phyloP scores from a whole-genome alignment of 2,888 invertebrate species.

The Drosophila antonietae region DNA sequence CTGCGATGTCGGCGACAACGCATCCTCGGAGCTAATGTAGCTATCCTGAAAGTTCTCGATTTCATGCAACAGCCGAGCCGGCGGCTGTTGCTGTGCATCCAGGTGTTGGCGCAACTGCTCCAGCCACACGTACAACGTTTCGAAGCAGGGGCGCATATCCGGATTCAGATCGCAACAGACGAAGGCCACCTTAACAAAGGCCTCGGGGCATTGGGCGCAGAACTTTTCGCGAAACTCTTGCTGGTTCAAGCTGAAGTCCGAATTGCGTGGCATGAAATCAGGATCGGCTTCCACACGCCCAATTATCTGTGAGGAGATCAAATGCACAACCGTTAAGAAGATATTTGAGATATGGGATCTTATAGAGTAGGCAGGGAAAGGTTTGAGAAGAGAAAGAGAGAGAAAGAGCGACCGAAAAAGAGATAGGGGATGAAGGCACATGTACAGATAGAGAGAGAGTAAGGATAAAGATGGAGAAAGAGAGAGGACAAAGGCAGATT shows the following conservation, averaged over 20 bases:
- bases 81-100: constrained; percentile 88
- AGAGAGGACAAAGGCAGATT: no score
- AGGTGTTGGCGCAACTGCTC: constrained; percentile 91
- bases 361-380: no score
- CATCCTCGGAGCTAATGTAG: constrained; percentile 83
- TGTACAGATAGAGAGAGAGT: no score
- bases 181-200: constrained; percentile 95
- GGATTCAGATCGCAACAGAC: constrained; percentile 96
- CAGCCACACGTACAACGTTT: constrained; percentile 95
- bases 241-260: constrained; percentile 96
- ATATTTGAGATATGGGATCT: no score
- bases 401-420: no score
- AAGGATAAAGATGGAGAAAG: no score
- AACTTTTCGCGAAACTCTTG: constrained; percentile 93
- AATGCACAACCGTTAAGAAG: no score
- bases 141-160: constrained; percentile 95
- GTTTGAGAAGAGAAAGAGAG: no score
- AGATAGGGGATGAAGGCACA: no score
- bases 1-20: constrained; percentile 83
- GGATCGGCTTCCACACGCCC: constrained; percentile 98
- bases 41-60: constrained; percentile 88
- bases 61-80: constrained; percentile 89
- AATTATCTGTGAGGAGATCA: constrained; percentile 89
- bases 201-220: constrained; percentile 92
- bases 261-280: constrained; percentile 94